phyloP scores from a whole-genome alignment of 2,113 vertebrate genomes.

The Notechis scutatus region DNA sequence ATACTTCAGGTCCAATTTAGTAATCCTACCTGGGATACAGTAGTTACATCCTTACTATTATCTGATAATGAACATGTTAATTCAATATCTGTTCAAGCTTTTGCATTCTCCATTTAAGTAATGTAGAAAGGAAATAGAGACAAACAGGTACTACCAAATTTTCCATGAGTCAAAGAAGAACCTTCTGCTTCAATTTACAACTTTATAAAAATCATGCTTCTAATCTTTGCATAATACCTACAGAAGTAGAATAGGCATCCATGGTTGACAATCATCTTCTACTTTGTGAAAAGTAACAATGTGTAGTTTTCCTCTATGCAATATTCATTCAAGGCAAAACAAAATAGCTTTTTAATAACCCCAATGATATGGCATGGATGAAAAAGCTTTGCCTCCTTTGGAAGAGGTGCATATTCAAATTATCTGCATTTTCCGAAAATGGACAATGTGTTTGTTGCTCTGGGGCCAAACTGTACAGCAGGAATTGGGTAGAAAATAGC shows the following conservation, averaged over 20 bases:
- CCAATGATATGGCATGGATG: not conserved
- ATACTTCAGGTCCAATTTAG: not conserved
- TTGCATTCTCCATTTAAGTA: not conserved
- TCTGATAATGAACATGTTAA: not conserved
- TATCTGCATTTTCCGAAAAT: constrained; percentile 12
- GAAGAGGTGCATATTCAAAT: not conserved
- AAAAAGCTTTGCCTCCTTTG: not conserved
- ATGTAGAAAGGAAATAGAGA: not conserved
- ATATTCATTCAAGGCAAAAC: not conserved
- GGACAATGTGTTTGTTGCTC: constrained; percentile 21
- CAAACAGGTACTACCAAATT: not conserved
- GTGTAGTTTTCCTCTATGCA: not conserved
- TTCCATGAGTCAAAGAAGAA: not conserved
- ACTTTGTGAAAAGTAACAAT: not conserved
- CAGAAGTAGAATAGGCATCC: not conserved
- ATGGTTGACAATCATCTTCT: not conserved
- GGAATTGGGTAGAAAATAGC: not conserved
- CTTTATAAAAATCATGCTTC: not conserved
- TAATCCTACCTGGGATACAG: not conserved
- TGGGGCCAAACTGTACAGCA: not conserved
- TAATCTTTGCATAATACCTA: not conserved
- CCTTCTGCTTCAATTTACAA: not conserved
- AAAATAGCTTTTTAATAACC: not conserved
- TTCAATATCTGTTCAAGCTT: not conserved
- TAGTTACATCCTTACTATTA: not conserved